Evolutionary conservation across 92 coral and sea anemone species (phyloP).

Genomic region (Zoanthus sansibaricus): DNA sequence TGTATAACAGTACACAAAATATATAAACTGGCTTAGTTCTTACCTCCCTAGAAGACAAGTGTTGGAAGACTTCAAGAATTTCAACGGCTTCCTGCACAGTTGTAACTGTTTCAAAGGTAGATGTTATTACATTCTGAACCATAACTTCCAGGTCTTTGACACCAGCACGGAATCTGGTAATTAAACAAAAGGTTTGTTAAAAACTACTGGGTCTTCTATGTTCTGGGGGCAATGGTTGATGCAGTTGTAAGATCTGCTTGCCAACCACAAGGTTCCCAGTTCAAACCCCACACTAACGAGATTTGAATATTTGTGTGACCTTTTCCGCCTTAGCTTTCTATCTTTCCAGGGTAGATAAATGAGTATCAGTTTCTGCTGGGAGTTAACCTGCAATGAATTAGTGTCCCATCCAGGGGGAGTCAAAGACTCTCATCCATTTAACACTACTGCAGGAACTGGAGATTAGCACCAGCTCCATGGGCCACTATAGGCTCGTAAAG

Average conservation of each 20-base stretch:
- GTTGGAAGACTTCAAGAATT: slow-evolving; percentile 94
- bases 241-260: not conserved
- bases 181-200: not conserved
- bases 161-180: slow-evolving; percentile 95
- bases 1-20: not conserved
- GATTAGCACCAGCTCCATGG: too few species aligned
- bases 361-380: too few species aligned
- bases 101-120: slow-evolving; percentile 94
- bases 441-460: too few species aligned
- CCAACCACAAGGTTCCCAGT: not conserved
- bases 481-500: too few species aligned
- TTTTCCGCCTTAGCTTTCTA: too few species aligned
- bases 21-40: not conserved
- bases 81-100: slow-evolving; percentile 95
- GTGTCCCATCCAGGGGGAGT: too few species aligned
- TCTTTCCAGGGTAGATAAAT: too few species aligned
- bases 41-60: slow-evolving; percentile 98
- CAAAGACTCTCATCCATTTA: too few species aligned
- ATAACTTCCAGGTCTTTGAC: slow-evolving; percentile 97
- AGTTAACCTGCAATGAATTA: too few species aligned
- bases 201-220: not conserved
- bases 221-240: not conserved
- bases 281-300: too few species aligned
- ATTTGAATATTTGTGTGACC: too few species aligned
- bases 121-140: slow-evolving; percentile 96